These are phyloP conservation scores for Caiman crocodilus DNA, from an alignment of 2,797 vertebrate genomes.

Conservation along the genomic window DNA sequence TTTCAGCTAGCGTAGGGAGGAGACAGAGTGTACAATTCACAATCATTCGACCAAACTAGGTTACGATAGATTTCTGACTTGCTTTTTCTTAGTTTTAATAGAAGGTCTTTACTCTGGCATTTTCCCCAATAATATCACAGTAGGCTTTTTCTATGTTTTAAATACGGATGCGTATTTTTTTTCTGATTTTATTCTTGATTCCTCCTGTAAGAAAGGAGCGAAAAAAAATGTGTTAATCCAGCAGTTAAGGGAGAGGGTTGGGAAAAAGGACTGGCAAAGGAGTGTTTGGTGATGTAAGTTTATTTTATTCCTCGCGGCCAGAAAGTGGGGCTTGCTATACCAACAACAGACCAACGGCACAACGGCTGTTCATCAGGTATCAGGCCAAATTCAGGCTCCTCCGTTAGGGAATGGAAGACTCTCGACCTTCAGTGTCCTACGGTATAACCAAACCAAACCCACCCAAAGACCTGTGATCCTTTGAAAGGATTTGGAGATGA, in stretches of 20 bases:
- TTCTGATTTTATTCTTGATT: not conserved
- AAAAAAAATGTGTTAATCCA: not conserved
- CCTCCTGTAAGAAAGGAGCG: not conserved
- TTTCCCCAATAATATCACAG: slow-evolving; percentile 43
- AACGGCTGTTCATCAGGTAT: not conserved
- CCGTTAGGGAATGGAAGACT: not conserved
- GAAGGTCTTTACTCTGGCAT: slow-evolving; percentile 38
- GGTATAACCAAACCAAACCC: not conserved
- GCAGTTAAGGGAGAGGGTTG: not conserved
- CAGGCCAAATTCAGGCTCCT: not conserved
- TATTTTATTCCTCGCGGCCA: not conserved
- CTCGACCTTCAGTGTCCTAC: not conserved
- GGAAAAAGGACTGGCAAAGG: not conserved
- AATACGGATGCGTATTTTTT: not conserved
- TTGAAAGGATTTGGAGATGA: not conserved
- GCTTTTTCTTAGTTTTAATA: slow-evolving; percentile 1
- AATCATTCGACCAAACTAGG: slow-evolving; percentile 26
- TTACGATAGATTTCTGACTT: slow-evolving; percentile 37
- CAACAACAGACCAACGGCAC: not conserved
- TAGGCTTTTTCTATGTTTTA: not conserved
- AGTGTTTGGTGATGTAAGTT: not conserved
- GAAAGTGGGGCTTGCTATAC: not conserved
- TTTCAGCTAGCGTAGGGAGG: not conserved
- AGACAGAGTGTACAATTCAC: slow-evolving; percentile 19
- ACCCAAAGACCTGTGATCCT: not conserved